Evolutionary conservation across 2,888 invertebrate species (phyloP).

Genomic region (Volucella bombylans): DNA sequence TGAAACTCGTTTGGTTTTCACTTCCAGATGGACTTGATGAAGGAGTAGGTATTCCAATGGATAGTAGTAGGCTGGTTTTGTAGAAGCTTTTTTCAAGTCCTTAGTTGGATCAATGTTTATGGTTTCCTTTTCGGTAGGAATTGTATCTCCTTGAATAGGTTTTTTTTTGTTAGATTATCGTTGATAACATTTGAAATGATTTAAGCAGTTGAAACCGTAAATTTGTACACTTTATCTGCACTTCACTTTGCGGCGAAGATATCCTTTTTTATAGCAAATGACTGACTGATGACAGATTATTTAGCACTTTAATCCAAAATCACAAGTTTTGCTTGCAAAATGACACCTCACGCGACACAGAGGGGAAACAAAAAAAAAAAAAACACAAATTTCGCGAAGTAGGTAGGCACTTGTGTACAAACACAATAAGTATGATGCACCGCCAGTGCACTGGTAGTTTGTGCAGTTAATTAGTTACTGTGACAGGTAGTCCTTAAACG

Average conservation of each 20-base stretch:
- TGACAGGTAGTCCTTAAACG: constrained; percentile 60
- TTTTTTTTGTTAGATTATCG: not conserved
- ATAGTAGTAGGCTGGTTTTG: constrained; percentile 2
- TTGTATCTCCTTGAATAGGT: constrained; percentile 4
- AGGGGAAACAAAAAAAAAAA: not conserved
- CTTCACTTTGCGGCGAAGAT: constrained; percentile 33
- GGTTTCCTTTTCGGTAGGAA: not conserved
- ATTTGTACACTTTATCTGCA: constrained; percentile 27
- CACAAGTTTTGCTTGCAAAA: constrained; percentile 6
- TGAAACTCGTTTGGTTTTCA: constrained; percentile 21
- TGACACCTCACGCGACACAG: no score
- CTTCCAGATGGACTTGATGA: not conserved
- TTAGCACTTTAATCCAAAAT: constrained; percentile 65
- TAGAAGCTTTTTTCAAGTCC: not conserved
- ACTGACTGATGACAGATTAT: constrained; percentile 19
- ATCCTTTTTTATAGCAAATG: constrained; percentile 4
- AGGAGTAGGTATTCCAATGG: constrained; percentile 54
- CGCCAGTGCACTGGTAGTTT: constrained; percentile 35
- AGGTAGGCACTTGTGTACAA: not conserved
- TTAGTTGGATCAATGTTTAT: constrained; percentile 9
- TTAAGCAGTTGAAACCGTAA: constrained; percentile 22
- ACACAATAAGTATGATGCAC: constrained; percentile 22
- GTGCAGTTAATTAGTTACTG: constrained; percentile 56
- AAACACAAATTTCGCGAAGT: constrained; percentile 22
- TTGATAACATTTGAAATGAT: constrained; percentile 14